phyloP scores from a whole-genome alignment of 1,140 invertebrate genomes.

The Brachionus sp. region DNA sequence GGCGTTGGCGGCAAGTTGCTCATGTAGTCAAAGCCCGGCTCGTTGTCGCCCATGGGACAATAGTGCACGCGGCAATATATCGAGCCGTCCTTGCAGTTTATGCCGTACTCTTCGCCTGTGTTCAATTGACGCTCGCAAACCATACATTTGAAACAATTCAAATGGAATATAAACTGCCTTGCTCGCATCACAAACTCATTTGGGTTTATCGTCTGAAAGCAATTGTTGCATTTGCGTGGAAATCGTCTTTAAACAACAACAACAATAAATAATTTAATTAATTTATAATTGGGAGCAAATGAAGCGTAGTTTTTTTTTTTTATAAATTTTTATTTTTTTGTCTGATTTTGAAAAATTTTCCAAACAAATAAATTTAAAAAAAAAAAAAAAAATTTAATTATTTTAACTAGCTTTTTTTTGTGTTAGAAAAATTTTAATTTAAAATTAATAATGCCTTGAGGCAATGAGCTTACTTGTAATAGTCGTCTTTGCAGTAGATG shows the following conservation, averaged over 20 bases:
- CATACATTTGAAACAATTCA: slow-evolving; percentile 55
- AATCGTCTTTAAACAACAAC: slow-evolving; percentile 24
- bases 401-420: too few relatives aligned
- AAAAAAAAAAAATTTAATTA: too few relatives aligned
- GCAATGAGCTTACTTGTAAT: slow-evolving; percentile 73
- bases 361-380: too few relatives aligned
- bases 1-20: slow-evolving; percentile 53
- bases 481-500: slow-evolving; percentile 95
- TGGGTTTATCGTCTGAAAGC: slow-evolving; percentile 74
- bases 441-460: neutral
- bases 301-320: neutral
- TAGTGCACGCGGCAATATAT: slow-evolving; percentile 60
- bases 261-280: neutral
- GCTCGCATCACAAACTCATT: slow-evolving; percentile 69
- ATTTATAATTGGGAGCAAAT: neutral
- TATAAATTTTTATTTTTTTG: neutral
- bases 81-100: slow-evolving; percentile 61
- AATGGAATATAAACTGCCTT: slow-evolving; percentile 60
- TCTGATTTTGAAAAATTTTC: too few relatives aligned
- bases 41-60: neutral
- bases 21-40: slow-evolving; percentile 31
- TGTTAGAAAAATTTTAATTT: too few relatives aligned
- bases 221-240: slow-evolving; percentile 67
- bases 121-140: slow-evolving; percentile 68
- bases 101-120: slow-evolving; percentile 79